Evolutionary conservation across 2,797 vertebrate species (phyloP), one percentile per base, ranked within the genome.

Genomic region (Xiphophorus birchmanni): DNA sequence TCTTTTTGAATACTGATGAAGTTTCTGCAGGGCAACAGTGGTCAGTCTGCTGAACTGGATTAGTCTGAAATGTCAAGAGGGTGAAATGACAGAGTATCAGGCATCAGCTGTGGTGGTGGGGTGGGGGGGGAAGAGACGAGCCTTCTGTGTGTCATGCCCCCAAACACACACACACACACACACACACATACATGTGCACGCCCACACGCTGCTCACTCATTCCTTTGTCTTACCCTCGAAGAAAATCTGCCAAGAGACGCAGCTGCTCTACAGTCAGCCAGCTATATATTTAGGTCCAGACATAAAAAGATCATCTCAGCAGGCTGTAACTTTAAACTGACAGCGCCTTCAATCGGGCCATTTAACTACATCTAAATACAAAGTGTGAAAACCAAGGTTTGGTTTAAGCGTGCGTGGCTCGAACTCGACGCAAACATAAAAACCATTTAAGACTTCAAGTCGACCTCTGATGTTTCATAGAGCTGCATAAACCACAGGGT

Each of bases 21-120:
- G 73, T 84, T 83, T 87, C 90, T 89, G 79, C 79, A 80, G 89
- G 92, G 87, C 86, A 83, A 75, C 9, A 81, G 91, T 88, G 91
- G 91, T 91, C 84, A 88, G 81, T 82, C 88, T 88, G 85, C 84
- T 77, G 52, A 90, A 90, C 76, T 80, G 80, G 82, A 93, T 91
- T 86, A 89, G 86, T 80, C 58, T 78, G 88, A 94, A 90, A 93
- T 94, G 90, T 92, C 92, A 93, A 75, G 76, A 82, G 84, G 85
- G 82, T 76, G 84, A 91, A 91, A 86, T 89, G 82, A 92, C 87
- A 83, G 76, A 60, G 81, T 80, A 88, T 87, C 83, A 82, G 86
- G 83, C 88, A 88, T 88, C 86, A 88, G 87, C 90, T 90, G 85
- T 87, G 86, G 23, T 1, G 23, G 52, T 8, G 21, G 48, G 17